Percentiles rank a stretch among this genome's conserved stretches.
Evolutionary conservation across 2,113 vertebrate genomes (phyloP).

Genomic region (Salvelinus namaycush): DNA sequence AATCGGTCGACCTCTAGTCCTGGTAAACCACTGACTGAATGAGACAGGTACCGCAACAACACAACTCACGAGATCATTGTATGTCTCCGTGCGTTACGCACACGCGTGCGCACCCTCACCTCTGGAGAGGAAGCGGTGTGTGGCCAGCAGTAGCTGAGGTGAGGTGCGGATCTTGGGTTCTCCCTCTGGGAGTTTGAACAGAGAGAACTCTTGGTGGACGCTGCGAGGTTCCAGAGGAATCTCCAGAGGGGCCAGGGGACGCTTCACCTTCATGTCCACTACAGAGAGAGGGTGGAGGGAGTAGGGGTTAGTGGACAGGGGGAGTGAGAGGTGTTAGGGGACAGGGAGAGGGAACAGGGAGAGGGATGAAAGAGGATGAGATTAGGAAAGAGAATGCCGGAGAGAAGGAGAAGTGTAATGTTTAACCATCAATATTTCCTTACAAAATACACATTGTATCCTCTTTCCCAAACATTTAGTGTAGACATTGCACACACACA

Average conservation of each 20-base stretch:
- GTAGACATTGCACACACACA: too few relatives aligned
- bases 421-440: background rate
- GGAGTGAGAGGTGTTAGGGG: background rate
- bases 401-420: background rate
- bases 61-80: too few relatives aligned
- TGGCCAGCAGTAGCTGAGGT: conserved; percentile 87
- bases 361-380: too few relatives aligned
- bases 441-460: background rate
- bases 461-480: background rate
- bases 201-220: conserved; percentile 81
- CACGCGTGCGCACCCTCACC: conserved; percentile 65
- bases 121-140: conserved; percentile 90
- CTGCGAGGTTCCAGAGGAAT: conserved; percentile 71
- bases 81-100: background rate
- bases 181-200: conserved; percentile 82
- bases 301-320: background rate
- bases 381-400: too few relatives aligned
- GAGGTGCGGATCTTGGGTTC: conserved; percentile 85
- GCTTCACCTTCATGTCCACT: conserved; percentile 81
- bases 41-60: too few relatives aligned
- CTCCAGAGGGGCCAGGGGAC: conserved; percentile 70
- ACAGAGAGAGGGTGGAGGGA: background rate
- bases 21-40: background rate
- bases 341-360: background rate
- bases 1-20: background rate